Conservation (phyloP, 2,113 vertebrate species). For the Rhegmatorhina hoffmannsi region DNA sequence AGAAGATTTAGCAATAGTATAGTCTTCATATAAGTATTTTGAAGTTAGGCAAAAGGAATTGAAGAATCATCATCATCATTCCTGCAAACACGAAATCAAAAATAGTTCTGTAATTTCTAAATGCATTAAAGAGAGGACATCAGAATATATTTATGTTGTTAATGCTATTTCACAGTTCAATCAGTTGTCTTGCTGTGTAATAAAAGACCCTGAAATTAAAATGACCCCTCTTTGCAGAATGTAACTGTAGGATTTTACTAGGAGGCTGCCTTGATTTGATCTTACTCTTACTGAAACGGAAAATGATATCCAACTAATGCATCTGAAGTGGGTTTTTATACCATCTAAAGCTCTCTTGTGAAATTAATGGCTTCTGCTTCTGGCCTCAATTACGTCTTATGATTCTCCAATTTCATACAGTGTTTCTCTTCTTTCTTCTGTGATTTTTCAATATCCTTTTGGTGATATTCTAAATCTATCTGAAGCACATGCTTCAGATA, state of each 20-base stretch:
- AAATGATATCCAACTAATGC: slow-evolving; percentile 64
- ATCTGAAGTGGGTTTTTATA: slow-evolving; percentile 61
- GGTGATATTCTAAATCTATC: background rate
- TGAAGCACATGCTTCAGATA: background rate
- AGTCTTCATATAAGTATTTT: background rate
- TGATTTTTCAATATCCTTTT: slow-evolving; percentile 21
- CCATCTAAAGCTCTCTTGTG: slow-evolving; percentile 18
- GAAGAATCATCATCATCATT: background rate
- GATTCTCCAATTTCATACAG: background rate
- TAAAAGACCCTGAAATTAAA: slow-evolving; percentile 74
- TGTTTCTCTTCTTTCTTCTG: slow-evolving; percentile 4
- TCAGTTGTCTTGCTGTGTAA: slow-evolving; percentile 69
- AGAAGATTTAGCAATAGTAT: background rate
- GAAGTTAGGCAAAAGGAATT: background rate
- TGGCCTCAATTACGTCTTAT: slow-evolving; percentile 30
- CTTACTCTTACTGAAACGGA: slow-evolving; percentile 43
- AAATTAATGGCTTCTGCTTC: slow-evolving; percentile 67
- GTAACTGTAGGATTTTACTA: slow-evolving; percentile 57
- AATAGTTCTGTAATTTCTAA: slow-evolving; percentile 52
- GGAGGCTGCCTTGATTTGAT: slow-evolving; percentile 59
- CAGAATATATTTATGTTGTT: slow-evolving; percentile 66
- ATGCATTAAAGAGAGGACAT: slow-evolving; percentile 37
- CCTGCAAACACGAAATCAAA: background rate
- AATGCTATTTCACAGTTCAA: slow-evolving; percentile 70
- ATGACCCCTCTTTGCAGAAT: slow-evolving; percentile 62